Base-by-base conservation (phyloP, 2,113 vertebrate genomes). In the Sylvilagus bachmani region DNA sequence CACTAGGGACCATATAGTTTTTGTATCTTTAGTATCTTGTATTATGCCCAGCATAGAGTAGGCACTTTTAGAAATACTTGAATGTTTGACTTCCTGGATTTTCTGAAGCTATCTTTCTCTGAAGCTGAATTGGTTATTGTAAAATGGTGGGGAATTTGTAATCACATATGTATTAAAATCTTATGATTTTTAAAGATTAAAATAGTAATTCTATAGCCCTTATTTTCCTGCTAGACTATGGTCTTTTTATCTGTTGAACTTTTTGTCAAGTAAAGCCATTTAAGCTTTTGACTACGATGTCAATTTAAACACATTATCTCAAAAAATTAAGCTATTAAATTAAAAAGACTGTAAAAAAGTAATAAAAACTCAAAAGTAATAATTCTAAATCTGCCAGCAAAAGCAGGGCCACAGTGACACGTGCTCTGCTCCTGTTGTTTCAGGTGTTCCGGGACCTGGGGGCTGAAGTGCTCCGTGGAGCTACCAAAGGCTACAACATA, bases 371-470 rank as follows among this genome's bases (percentile, higher is more conserved):
- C 44, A 58, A 58, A 58, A 58, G 19, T 58, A 77, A 66, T 73
- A 86, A 84, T 90, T 84, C 4, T 49, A 64, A 71, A 77, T 73
- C 44, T 96, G 55, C 49, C 84, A 0, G 74, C 44, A 44, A 53
- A 75, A 85, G n/a, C 78, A 71, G 53, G 75, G 80, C 12, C 44
- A 70, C 4, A 61, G 2, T 95, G 67, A 92, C 22, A 49, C 86
- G 83, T 31, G 84, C 2, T 97, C 78, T 97, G 38, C 96, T 90
- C 96, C 94, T 82, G 17, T 97, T 96, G 77, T 97, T 95, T 66
- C 98, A 99, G 99, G 99, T 99, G 94, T 99, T 99, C 97, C 99
- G 99, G 97, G 99, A 99, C 96, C 98, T 99, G 97, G 99, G 99
- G 29, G 99, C 98, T 90, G 99, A 98, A 13, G 99, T 99, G 61